Conservation (phyloP, 1,140 invertebrate genomes). For the Oscheius sp. region DNA sequence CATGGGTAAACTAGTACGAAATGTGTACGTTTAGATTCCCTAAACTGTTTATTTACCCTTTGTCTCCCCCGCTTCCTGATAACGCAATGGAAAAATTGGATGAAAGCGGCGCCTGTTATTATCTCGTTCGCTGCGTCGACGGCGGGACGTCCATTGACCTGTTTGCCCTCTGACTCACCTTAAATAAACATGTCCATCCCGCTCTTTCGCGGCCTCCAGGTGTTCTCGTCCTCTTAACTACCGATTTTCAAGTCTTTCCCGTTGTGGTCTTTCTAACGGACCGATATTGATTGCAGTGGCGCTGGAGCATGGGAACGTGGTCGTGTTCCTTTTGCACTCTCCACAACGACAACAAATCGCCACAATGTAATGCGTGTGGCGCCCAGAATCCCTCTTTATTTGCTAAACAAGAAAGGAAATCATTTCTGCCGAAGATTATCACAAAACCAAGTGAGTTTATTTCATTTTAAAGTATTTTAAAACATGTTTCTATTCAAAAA, state of each 20-base stretch:
- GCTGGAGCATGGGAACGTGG: conserved; percentile 2
- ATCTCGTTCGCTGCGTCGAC: no score
- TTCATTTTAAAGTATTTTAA: no score
- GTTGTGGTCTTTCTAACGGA: background rate
- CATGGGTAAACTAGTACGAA: no score
- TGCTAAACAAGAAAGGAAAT: background rate
- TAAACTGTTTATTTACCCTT: no score
- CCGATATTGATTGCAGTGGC: background rate
- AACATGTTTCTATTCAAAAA: no score
- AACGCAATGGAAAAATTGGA: no score
- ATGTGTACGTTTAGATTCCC: no score
- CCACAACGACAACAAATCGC: background rate
- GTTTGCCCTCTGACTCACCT: background rate
- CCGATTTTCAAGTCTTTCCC: background rate
- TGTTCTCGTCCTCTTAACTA: background rate
- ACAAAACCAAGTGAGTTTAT: background rate
- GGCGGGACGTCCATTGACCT: no score
- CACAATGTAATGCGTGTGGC: background rate
- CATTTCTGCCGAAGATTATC: background rate
- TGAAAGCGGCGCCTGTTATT: no score
- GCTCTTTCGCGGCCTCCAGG: no score
- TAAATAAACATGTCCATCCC: background rate
- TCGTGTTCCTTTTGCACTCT: background rate
- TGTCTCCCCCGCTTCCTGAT: no score
- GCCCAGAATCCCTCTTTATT: background rate